These are phyloP conservation scores for Characodon lateralis DNA, from an alignment of 2,797 vertebrate genomes.

Conservation along the genomic window DNA sequence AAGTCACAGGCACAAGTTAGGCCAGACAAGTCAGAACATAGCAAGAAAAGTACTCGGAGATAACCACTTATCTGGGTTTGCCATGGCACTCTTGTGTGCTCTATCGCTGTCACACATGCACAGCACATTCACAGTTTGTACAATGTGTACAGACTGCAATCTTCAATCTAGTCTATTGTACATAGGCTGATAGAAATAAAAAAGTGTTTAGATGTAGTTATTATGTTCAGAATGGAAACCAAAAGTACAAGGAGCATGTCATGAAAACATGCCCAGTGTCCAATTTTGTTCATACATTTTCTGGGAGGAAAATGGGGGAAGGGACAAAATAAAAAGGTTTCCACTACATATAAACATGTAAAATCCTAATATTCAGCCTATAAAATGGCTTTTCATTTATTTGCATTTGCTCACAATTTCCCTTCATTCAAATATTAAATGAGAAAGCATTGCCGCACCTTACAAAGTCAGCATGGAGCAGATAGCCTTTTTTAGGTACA, in stretches of 20 bases:
- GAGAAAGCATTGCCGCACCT: background rate
- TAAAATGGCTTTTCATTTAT: background rate
- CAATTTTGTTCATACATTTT: background rate
- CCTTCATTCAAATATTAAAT: background rate
- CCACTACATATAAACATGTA: background rate
- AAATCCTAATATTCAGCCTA: background rate
- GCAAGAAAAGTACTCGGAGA: constrained; percentile 55
- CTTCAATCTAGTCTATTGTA: constrained; percentile 11
- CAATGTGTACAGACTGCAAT: constrained; percentile 19
- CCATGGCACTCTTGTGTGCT: constrained; percentile 29
- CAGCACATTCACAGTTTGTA: constrained; percentile 22
- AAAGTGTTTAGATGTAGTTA: background rate
- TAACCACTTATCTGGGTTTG: constrained; percentile 61
- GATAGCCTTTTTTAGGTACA: background rate
- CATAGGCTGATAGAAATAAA: constrained; percentile 12
- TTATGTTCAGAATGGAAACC: background rate
- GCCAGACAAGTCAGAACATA: constrained; percentile 44
- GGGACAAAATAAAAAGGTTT: background rate
- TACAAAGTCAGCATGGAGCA: background rate
- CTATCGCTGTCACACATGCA: constrained; percentile 32
- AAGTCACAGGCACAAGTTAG: constrained; percentile 10
- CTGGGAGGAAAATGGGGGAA: background rate
- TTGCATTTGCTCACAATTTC: background rate
- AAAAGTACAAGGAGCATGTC: background rate
- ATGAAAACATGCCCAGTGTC: background rate